Percentiles rank a stretch among this genome's conserved stretches.
Evolutionary conservation across 2,113 vertebrate genomes (phyloP).

Genomic region (Heterocephalus glaber): DNA sequence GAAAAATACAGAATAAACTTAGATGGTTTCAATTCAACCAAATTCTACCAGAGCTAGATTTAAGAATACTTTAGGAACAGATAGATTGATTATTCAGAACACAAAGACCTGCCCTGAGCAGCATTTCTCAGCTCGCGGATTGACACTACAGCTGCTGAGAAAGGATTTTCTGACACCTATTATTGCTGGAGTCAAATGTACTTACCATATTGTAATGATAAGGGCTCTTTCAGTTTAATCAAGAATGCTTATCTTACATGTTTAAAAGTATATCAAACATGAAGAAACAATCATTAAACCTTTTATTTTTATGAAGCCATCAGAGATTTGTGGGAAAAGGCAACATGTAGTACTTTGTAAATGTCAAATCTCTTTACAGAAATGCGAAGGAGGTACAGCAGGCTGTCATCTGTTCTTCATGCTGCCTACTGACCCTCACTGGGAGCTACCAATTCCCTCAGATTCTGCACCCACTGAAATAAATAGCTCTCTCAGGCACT

Average conservation of each 20-base stretch:
- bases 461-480: conserved; percentile 73
- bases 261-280: conserved; percentile 65
- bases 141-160: not conserved
- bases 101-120: not conserved
- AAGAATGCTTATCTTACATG: conserved; percentile 61
- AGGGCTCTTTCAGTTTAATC: conserved; percentile 41
- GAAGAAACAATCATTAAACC: conserved; percentile 77
- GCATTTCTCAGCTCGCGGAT: conserved; percentile 14
- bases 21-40: not conserved
- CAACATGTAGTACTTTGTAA: conserved; percentile 80
- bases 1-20: conserved; percentile 51
- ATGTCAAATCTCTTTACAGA: conserved; percentile 83
- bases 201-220: not conserved
- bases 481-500: conserved; percentile 74
- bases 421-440: conserved; percentile 80
- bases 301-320: conserved; percentile 77
- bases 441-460: conserved; percentile 70
- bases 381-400: conserved; percentile 81
- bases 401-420: conserved; percentile 81
- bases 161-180: not conserved
- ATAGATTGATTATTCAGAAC: conserved; percentile 44
- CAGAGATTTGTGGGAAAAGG: conserved; percentile 72
- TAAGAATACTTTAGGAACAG: conserved; percentile 16
- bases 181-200: not conserved
- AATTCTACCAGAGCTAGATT: conserved; percentile 24